phyloP scores from a whole-genome alignment of 2,888 invertebrate species.

The Hypomecis punctinalis region DNA sequence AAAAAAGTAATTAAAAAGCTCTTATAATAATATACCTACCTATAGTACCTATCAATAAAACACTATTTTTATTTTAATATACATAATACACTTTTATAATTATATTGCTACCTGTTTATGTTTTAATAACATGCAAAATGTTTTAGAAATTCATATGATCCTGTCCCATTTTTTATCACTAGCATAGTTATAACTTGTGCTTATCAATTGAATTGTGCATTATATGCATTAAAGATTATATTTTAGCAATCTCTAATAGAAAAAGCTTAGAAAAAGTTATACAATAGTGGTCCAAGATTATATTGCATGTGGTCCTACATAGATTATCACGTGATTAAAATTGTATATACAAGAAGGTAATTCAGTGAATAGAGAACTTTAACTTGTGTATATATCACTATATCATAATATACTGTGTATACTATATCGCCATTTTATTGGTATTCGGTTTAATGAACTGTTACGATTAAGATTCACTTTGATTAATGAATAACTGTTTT shows the following conservation, averaged over 20 bases:
- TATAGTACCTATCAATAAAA: neutral
- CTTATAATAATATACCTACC: conserved; percentile 6
- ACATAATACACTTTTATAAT: neutral
- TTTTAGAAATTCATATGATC: conserved; percentile 32
- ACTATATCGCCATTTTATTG: neutral
- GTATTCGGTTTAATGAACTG: neutral
- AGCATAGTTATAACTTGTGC: conserved; percentile 33
- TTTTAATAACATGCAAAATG: neutral
- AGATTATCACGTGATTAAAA: conserved; percentile 39
- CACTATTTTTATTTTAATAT: neutral
- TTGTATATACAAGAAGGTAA: conserved; percentile 23
- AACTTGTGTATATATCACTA: neutral
- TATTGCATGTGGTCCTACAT: conserved; percentile 45
- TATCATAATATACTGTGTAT: neutral
- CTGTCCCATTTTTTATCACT: conserved; percentile 37
- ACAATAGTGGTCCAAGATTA: conserved; percentile 51
- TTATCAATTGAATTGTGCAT: conserved; percentile 48
- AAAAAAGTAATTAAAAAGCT: conserved; percentile 40
- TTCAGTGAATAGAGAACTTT: neutral
- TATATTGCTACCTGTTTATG: neutral
- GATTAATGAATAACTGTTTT: neutral
- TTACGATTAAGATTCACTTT: neutral
- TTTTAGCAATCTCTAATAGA: conserved; percentile 41
- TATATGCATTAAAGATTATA: conserved; percentile 46
- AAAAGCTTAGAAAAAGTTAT: conserved; percentile 37